Evolutionary conservation across 2,888 invertebrate genomes (phyloP), one percentile per base, ranked within the genome.

Genomic region (Apamea monoglypha): DNA sequence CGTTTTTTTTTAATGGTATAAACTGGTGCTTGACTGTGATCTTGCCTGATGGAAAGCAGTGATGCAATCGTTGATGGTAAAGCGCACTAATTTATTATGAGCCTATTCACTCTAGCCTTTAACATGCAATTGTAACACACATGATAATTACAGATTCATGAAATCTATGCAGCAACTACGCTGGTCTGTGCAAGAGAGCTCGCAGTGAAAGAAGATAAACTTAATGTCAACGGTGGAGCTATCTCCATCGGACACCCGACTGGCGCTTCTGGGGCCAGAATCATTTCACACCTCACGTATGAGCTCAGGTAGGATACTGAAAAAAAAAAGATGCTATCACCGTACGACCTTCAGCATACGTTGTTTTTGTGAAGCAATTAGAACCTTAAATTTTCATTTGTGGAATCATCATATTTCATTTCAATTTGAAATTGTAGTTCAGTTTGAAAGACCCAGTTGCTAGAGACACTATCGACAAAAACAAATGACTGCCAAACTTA

Each of bases 231-330:
- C 95, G 99, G 99, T 44, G 99, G 99, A 76, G 99, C 99, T 78
- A 98, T 99, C 92, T 99, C 99, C 66, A 92, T 99, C 83, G 99
- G 99, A n/a, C 99, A 99, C 97, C 99, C 99, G 7, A 97, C 99
- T n/a, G 99, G 97, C 56, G 99, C 99, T 14, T 98, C 99, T 53
- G 99, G 99, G 12, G 97, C 98, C 21, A 98, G 99, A 93, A 76
- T 81, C 2, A 70, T 81, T 29, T 50, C 81, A 25, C 47, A 81
- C 50, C 81, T 81, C n/a, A 70, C 59, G 4, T 21, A 81, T 53
- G 81, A 81, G 3, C 81, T 81, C 16, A 81, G 81, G 81, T 81
- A 81, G 18, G 64, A 36, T 10, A 18, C 21, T 1, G 10, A 25
- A 8, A 32, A 47, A 25, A 29, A 1, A 70, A 7, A 50, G 3